These are phyloP conservation scores for Sebastes dallii DNA, from an alignment of 2,797 vertebrate species.

Conservation along the genomic window DNA sequence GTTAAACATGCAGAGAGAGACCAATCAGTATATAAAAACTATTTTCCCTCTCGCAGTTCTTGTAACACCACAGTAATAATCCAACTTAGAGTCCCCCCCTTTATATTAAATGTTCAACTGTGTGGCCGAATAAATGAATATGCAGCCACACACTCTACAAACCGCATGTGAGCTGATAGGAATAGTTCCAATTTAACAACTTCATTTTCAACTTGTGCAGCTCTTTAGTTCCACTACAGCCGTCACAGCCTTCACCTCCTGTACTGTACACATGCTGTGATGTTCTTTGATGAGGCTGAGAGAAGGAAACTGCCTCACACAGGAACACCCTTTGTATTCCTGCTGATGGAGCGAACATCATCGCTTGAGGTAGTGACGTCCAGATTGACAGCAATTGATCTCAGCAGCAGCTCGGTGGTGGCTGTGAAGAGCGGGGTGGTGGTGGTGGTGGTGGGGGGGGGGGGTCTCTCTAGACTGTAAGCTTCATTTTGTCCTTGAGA, in stretches of 20 bases:
- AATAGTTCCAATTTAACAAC: not conserved
- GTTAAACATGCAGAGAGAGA: no score
- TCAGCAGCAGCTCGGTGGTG: constrained; percentile 7
- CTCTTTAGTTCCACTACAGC: not conserved
- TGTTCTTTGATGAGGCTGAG: not conserved
- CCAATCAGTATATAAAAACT: no score
- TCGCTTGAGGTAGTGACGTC: constrained; percentile 9
- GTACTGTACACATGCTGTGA: not conserved
- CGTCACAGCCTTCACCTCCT: not conserved
- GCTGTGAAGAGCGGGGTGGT: not conserved
- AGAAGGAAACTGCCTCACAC: not conserved
- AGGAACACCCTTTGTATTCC: constrained; percentile 11
- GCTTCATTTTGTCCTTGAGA: constrained; percentile 41
- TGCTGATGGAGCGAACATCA: constrained; percentile 40
- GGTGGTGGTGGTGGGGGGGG: no score
- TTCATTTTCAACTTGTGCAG: not conserved
- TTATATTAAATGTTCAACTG: not conserved
- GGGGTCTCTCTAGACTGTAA: not conserved
- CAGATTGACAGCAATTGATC: constrained; percentile 51
- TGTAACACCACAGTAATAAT: not conserved
- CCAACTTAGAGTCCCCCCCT: not conserved
- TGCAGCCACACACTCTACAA: not conserved
- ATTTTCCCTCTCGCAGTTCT: not conserved
- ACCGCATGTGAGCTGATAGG: not conserved
- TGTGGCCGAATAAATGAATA: not conserved